Conservation (phyloP, 2,113 vertebrate species). For the Myiopsitta monachus region DNA sequence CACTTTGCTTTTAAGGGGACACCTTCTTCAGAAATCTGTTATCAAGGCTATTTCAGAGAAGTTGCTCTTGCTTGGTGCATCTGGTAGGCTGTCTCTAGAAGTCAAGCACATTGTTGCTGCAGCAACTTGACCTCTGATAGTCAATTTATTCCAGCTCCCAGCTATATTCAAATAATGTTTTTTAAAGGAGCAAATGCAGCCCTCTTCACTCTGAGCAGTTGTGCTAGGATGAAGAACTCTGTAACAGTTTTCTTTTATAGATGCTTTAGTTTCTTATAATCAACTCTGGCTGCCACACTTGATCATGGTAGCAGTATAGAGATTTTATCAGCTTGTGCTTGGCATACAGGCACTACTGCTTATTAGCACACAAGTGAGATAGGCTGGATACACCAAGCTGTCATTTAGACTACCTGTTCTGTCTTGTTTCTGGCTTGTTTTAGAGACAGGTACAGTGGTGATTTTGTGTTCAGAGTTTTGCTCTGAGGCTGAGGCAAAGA, state of each 20-base stretch:
- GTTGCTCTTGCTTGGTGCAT: background rate
- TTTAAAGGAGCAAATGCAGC: background rate
- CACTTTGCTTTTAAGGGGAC: background rate
- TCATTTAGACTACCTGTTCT: background rate
- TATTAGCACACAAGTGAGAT: background rate
- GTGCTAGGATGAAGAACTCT: background rate
- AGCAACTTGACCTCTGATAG: background rate
- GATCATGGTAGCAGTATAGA: background rate
- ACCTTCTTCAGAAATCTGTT: constrained; percentile 41
- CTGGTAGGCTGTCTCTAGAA: constrained; percentile 4
- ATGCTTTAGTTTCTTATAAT: background rate
- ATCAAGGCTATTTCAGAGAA: constrained; percentile 40
- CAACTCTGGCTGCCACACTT: background rate
- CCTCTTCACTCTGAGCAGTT: background rate
- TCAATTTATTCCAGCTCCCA: constrained; percentile 23
- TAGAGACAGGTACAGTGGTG: background rate
- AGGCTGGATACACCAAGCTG: background rate
- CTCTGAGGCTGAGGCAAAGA: background rate
- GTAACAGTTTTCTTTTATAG: background rate
- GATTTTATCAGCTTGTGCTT: background rate
- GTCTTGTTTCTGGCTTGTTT: background rate
- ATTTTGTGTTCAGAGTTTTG: background rate
- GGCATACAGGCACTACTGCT: background rate
- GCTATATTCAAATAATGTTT: background rate
- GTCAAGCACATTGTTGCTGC: background rate